These are phyloP conservation scores for Antheraea yamamai DNA, from an alignment of 2,888 invertebrate species.

Conservation along the genomic window DNA sequence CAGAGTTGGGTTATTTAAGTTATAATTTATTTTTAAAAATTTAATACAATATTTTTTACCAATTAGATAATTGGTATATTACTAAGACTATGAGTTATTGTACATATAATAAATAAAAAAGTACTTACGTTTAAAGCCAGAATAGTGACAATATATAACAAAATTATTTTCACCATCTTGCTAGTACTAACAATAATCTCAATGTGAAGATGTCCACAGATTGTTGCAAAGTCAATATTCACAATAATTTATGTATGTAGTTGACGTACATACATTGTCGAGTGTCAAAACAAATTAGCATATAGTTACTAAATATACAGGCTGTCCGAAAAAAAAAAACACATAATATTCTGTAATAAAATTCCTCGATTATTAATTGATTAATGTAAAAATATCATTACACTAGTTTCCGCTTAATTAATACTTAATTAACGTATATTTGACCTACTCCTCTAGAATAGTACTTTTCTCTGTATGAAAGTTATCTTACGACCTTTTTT, in stretches of 20 bases:
- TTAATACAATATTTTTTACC: not conserved
- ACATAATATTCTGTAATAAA: slow-evolving; percentile 14
- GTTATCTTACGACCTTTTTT: no score
- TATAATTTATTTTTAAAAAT: no score
- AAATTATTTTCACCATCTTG: slow-evolving; percentile 38
- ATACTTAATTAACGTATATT: no score
- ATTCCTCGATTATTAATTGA: no score
- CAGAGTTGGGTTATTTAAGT: no score
- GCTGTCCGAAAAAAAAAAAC: slow-evolving; percentile 1
- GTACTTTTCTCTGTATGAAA: no score
- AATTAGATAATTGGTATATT: not conserved
- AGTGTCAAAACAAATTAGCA: slow-evolving; percentile 24
- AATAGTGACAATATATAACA: slow-evolving; percentile 39
- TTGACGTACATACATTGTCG: slow-evolving; percentile 34
- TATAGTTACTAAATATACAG: slow-evolving; percentile 7
- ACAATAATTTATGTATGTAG: slow-evolving; percentile 33
- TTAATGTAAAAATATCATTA: no score
- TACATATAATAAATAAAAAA: slow-evolving; percentile 10
- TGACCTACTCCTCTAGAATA: no score
- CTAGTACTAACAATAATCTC: slow-evolving; percentile 14
- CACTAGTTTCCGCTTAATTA: no score
- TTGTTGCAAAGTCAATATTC: slow-evolving; percentile 28
- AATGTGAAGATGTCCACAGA: slow-evolving; percentile 27
- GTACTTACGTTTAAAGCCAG: slow-evolving; percentile 44
- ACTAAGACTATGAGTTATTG: not conserved